Evolutionary conservation across 2,888 invertebrate species (phyloP), one percentile per base, ranked within the genome.

Genomic region (Escarpia spicata): DNA sequence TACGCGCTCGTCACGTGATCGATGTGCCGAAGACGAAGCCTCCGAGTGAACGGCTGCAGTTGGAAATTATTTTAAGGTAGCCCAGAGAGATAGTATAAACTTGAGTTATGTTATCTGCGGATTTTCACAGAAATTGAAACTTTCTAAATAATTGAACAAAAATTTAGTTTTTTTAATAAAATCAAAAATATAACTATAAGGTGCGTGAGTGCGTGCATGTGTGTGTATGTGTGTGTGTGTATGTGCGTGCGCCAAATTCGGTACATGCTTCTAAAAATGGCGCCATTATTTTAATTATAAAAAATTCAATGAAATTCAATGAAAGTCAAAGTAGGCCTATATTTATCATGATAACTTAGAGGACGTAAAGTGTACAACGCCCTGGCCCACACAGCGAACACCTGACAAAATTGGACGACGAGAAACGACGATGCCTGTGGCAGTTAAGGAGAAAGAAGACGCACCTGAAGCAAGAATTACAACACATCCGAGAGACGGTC

Each of bases 1-100:
- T 75, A 75, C 75, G 75, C 26, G 75, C 75, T 75, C 75, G 75
- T 75, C 75, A 75, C 75, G 26, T 75, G 75, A 75, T 75, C 75
- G 26, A 6, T 75, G 26, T 75, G 75, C 75, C 75, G 19, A 75
- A 75, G n/a, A 75, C 75, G 26, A 75, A 75, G 6, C 75, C 75
- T 26, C 75, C 75, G n/a, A 3, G 75, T n/a, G 75, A 75, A n/a
- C 75, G 75, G 75, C 75, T 75, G 75, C 75, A 75, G n/a, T n/a
- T 75, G 75, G 75, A 75, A 6, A 75, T 26, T 75, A 3, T 75
- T 75, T 26, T 75, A 75, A 75, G 75, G 75, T 75, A 19, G n/a
- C 19, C 26, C n/a, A 75, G 75, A 26, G 6, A 75, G 19, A 75
- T 15, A 26, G n/a, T 26, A 52, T 12, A 12, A 52, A 12, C 12